Evolutionary conservation across 2,888 invertebrate genomes (phyloP), one percentile per base, ranked within the genome.

Genomic region (Lypha dubia): DNA sequence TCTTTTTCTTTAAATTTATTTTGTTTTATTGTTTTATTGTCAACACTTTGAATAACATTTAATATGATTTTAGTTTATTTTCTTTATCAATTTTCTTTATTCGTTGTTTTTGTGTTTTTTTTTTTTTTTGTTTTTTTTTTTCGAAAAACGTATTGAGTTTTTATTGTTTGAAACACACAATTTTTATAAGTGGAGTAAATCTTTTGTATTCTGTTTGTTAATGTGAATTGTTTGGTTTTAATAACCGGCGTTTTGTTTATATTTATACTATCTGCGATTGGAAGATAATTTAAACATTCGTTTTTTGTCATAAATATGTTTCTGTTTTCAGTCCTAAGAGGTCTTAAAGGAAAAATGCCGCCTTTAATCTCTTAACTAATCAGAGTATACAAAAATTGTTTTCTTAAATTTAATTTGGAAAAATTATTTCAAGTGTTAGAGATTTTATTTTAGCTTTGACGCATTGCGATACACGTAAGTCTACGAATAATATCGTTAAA

Each of bases 171-270:
- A 44, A 46, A 62, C 62, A 24, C 56, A 35, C 68, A 60, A 22
- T 44, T 32, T 32, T 60, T 53, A 24, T 53, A 32, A 51, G 28
- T 77, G 58, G 28, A 67, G 38, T 68, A 51, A 22, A 68, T 68
- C 53, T 51, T 60, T 44, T 35, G 77, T n/a, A n/a, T 67, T 67
- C 41, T 53, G 44, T 74, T 82, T 44, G 15, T 22, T 38, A 77
- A 70, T 60, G 32, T 41, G 32, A 68, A 70, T 62, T 81, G 62
- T 62, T 68, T 62, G 41, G 24, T 76, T 71, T 76, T 60, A 81
- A 74, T 70, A 77, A 81, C 77, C 68, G 84, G 81, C 81, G 81
- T 84, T 81, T 84, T 84, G 81, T 84, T 84, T 84, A 74, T 74
- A 84, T 84, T 81, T 74, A 46, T 58, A 60, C 60, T 83, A 62